Percentiles rank a stretch among this genome's conserved stretches.
These are phyloP conservation scores for Drosophila atroscutellata DNA, from an alignment of 2,888 invertebrate species.

Conservation along the genomic window DNA sequence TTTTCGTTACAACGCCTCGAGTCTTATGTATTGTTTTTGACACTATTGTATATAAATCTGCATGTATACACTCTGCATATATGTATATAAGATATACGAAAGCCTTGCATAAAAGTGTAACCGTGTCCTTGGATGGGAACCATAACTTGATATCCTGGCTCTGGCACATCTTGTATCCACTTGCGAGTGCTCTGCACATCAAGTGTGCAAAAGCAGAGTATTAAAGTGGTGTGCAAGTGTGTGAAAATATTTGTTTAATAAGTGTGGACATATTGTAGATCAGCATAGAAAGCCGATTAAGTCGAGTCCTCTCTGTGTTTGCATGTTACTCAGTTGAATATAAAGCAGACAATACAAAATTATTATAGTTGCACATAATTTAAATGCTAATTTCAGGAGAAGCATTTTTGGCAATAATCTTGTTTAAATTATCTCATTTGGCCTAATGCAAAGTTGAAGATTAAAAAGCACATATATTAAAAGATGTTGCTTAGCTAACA, in stretches of 20 bases:
- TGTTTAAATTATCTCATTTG: neutral
- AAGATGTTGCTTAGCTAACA: neutral
- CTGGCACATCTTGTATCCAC: neutral
- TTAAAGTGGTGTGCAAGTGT: neutral
- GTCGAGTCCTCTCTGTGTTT: neutral
- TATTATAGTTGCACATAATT: neutral
- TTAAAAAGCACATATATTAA: neutral
- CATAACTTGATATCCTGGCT: slow-evolving; percentile 2
- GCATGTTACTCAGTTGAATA: neutral
- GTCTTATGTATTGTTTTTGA: slow-evolving; percentile 13
- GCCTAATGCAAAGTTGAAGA: neutral
- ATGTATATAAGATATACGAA: neutral
- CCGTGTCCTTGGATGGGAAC: neutral
- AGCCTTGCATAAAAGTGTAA: neutral
- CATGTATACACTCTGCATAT: neutral
- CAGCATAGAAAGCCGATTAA: neutral
- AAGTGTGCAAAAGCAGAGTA: neutral
- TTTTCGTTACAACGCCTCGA: slow-evolving; percentile 3
- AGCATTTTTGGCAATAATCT: neutral
- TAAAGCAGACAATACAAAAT: neutral
- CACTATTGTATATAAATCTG: neutral
- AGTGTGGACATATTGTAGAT: neutral
- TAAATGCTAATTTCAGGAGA: neutral
- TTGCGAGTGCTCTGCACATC: neutral
- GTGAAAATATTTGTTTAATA: neutral